Conservation (phyloP, 1,140 invertebrate species). For the Musca domestica region DNA sequence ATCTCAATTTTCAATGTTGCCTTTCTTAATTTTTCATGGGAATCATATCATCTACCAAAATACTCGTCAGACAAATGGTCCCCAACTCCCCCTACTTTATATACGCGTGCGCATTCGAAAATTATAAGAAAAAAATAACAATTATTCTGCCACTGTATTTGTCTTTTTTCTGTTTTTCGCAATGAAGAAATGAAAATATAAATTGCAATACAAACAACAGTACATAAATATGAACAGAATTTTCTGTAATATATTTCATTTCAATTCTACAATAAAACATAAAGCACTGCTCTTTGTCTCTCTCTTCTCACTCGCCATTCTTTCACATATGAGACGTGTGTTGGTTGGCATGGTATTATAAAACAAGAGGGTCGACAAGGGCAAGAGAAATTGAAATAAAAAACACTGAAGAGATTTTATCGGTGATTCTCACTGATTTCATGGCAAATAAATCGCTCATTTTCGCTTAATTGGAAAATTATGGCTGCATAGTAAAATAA, state of each 20-base stretch:
- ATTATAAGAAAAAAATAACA: background rate
- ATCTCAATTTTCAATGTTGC: too few species aligned
- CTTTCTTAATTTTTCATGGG: too few species aligned
- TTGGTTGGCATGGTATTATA: too few species aligned
- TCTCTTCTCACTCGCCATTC: too few species aligned
- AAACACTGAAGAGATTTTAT: slow-evolving; percentile 53
- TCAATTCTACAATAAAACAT: background rate
- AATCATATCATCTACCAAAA: too few species aligned
- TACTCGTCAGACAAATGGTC: too few species aligned
- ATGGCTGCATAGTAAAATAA: slow-evolving; percentile 41
- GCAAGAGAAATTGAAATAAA: slow-evolving; percentile 9
- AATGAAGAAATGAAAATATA: too few species aligned
- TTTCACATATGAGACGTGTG: too few species aligned
- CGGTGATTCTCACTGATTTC: slow-evolving; percentile 55
- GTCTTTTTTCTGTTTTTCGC: background rate
- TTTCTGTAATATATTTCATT: background rate
- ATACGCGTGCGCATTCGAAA: slow-evolving; percentile 7
- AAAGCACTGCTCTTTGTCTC: background rate
- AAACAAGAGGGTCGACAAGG: background rate
- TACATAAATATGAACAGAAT: too few species aligned
- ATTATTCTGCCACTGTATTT: background rate
- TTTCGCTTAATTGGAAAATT: slow-evolving; percentile 56
- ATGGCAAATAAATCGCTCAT: slow-evolving; percentile 55
- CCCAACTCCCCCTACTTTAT: too few species aligned
- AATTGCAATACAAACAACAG: too few species aligned